Percentiles rank a stretch among this genome's conserved stretches.
These are phyloP conservation scores for Ctenicera cuprea DNA, from an alignment of 2,888 invertebrate species.

Conservation along the genomic window DNA sequence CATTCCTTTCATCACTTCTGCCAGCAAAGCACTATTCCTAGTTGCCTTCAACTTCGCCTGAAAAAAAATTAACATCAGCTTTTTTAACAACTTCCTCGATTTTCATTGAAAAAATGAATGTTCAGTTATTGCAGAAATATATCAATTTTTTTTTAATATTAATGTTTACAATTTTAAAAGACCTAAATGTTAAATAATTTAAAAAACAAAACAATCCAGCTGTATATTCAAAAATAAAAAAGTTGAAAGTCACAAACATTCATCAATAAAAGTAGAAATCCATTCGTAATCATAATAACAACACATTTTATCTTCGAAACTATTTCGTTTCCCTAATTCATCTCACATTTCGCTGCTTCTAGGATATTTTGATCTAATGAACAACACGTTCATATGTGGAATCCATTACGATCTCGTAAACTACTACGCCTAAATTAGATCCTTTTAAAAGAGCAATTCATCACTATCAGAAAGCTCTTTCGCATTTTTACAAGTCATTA, in stretches of 20 bases:
- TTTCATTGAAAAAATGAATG: neutral
- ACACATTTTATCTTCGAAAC: conserved; percentile 9
- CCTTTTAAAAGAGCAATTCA: conserved; percentile 13
- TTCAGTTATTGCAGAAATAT: too few relatives aligned
- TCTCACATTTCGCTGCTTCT: conserved; percentile 10
- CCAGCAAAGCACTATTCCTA: conserved; percentile 75
- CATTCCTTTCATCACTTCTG: conserved; percentile 80
- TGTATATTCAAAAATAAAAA: neutral
- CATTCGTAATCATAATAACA: conserved; percentile 12
- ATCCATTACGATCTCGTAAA: conserved; percentile 7
- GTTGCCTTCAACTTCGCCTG: conserved; percentile 76
- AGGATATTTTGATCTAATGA: conserved; percentile 23
- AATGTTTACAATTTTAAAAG: neutral
- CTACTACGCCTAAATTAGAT: conserved; percentile 4
- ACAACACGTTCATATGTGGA: conserved; percentile 29
- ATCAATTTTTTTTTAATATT: too few relatives aligned
- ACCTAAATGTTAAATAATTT: neutral
- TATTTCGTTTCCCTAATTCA: conserved; percentile 20
- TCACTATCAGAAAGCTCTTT: conserved; percentile 20
- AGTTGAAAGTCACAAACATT: neutral
- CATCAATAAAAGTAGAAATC: conserved; percentile 22
- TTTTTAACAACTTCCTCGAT: too few relatives aligned
- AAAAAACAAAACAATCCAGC: neutral
- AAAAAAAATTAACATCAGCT: conserved; percentile 53
- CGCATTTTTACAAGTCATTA: conserved; percentile 17